Conservation (phyloP, 2,888 invertebrate genomes). For the Globia sparganii region DNA sequence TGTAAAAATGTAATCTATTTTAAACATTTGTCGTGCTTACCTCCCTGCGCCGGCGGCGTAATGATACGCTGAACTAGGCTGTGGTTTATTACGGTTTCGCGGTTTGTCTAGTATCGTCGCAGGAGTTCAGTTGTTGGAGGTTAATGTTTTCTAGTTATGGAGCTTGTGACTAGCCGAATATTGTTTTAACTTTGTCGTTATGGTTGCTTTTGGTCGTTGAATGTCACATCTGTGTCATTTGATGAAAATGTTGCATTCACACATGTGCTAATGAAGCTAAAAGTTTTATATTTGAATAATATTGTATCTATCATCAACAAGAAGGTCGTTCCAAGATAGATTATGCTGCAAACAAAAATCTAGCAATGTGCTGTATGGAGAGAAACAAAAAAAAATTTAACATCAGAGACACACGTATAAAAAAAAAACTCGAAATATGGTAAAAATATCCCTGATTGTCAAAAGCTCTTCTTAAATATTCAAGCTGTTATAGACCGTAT, state of each 20-base stretch:
- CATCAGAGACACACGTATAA: too few relatives aligned
- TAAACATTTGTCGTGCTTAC: conserved; percentile 86
- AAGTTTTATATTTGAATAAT: neutral
- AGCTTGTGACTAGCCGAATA: neutral
- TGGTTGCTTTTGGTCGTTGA: neutral
- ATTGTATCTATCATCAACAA: too few relatives aligned
- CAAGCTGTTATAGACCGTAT: too few relatives aligned
- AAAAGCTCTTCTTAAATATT: too few relatives aligned
- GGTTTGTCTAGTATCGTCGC: conserved; percentile 70
- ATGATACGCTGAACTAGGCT: conserved; percentile 72
- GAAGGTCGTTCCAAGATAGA: too few relatives aligned
- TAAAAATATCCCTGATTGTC: too few relatives aligned
- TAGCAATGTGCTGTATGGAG: too few relatives aligned
- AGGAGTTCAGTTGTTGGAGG: conserved; percentile 37
- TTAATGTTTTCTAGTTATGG: conserved; percentile 60
- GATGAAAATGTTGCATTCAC: neutral
- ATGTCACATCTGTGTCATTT: neutral
- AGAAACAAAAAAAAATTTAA: too few relatives aligned
- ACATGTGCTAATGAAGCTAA: neutral
- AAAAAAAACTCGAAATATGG: too few relatives aligned
- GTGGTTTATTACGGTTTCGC: conserved; percentile 75
- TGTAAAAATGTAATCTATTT: conserved; percentile 89
- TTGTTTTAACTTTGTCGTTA: too few relatives aligned
- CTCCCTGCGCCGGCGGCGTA: conserved; percentile 71
- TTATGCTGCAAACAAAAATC: too few relatives aligned